Base-by-base conservation (phyloP, 2,888 invertebrate species). In the Eretmocerus hayati region DNA sequence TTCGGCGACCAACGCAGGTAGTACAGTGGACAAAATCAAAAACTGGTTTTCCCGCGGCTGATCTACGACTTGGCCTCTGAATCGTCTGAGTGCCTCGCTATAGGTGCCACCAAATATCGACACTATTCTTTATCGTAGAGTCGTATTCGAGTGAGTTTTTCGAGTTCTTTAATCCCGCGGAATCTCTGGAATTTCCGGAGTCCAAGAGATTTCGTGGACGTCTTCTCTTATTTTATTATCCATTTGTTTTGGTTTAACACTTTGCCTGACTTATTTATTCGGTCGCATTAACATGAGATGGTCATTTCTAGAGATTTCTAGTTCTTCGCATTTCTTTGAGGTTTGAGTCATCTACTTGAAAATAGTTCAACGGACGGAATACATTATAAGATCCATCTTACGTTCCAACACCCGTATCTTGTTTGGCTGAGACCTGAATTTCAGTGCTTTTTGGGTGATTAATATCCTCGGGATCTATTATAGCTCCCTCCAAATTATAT, bases 161-260 rank as follows among this genome's bases (percentile, higher is more conserved):
- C 26, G 39, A 38, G 39, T 16, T 21, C 22, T 41, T 45, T 45
- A 48, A 52, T 42, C 45, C 39, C 15, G 19, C 3, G 52, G 48
- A 42, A 52, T 52, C 48, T 18, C 48, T 23, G 52, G 52, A 52
- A 52, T 52, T 52, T 52, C 52, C 52, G 52, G 52, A 47, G 37
- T 51, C 20, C 11, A 18, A 21, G 11, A 26, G 46, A 42, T 42
- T 50, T 22, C 23, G 20, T 23, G 23, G 19, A 8, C 32, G n/a
- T 3, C 23, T 16, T 13, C 21, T 22, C n/a, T 43, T 41, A 40
- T 22, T 47, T 51, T 44, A 44, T 37, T 26, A 21, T 37, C 47
- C 40, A 51, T 47, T 51, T 51, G 44, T 51, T 51, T 44, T 41
- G 41, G 26, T 18, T 42, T 41, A 50, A 46, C 44, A 41, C 51